phyloP scores from a whole-genome alignment of 2,888 invertebrate species.

The Megastigmus dorsalis region DNA sequence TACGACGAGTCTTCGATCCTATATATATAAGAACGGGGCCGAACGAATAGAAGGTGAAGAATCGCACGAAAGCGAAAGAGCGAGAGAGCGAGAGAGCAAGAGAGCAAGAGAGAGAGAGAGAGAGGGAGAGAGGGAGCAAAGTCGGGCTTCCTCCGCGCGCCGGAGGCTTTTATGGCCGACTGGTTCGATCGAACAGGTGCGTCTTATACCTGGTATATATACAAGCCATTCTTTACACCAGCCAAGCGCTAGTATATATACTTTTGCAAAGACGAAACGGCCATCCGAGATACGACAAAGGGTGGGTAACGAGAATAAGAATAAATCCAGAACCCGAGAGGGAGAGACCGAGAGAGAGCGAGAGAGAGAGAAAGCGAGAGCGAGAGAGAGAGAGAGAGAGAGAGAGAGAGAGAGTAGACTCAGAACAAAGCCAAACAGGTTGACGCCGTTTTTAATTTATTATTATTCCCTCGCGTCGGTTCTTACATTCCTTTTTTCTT shows the following conservation, averaged over 20 bases:
- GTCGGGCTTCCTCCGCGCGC: slow-evolving; percentile 57
- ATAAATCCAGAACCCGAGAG: neutral
- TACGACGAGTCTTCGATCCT: slow-evolving; percentile 2
- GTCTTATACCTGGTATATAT: slow-evolving; percentile 44
- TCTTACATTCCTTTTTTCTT: too few relatives aligned
- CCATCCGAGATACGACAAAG: too few relatives aligned
- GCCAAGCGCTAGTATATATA: neutral
- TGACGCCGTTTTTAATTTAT: slow-evolving; percentile 33
- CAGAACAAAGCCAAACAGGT: slow-evolving; percentile 33
- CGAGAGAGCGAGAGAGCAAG: slow-evolving; percentile 60
- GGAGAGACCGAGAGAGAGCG: slow-evolving; percentile 29
- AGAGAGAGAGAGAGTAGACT: slow-evolving; percentile 53
- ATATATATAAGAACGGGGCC: slow-evolving; percentile 12
- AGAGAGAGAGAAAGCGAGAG: slow-evolving; percentile 55
- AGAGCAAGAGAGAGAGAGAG: slow-evolving; percentile 44
- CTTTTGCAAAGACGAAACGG: slow-evolving; percentile 30
- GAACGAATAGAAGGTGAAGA: slow-evolving; percentile 22
- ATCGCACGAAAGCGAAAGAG: slow-evolving; percentile 43
- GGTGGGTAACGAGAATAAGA: too few relatives aligned
- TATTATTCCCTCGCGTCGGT: slow-evolving; percentile 29
- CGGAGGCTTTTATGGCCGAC: slow-evolving; percentile 65
- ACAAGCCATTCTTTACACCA: slow-evolving; percentile 31
- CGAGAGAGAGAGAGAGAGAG: slow-evolving; percentile 44
- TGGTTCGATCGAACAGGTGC: slow-evolving; percentile 68
- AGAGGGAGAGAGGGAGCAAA: slow-evolving; percentile 63